Evolutionary conservation across 2,888 invertebrate species (phyloP), one percentile per base, ranked within the genome.

Genomic region (Chirona hameri): DNA sequence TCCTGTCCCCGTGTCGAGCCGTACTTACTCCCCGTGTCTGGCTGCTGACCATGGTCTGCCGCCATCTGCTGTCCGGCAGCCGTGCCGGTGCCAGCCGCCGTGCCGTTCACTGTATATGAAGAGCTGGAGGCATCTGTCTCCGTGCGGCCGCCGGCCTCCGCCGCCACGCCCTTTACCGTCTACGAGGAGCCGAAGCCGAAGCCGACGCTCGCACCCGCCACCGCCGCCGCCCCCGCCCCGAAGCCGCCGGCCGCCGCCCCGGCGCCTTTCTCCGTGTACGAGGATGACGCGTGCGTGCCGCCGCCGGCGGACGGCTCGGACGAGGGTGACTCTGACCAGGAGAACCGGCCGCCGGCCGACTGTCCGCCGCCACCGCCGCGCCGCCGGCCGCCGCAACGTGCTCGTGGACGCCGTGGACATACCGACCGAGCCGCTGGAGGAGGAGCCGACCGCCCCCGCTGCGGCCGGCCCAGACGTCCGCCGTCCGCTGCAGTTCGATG

Each of bases 211-310:
- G 39, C 39, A 7, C 39, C 39, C 39, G 7, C 39, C 39, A 7
- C 27, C 24, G 52, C 60, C 55, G 21, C 21, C 79, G 39, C 27
- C 24, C n/a, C 60, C 55, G 4, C 21, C 79, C 27, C 10, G 79
- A 15, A 39, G 46, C 29, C 24, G 21, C 24, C 48, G 24, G 27
- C 24, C 39, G 29, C 27, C 79, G 52, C 80, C 27, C 3, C 55
- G 15, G 52, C 80, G 29, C 27, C 31, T 2, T 55, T 57, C 52
- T n/a, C 14, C 27, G 48, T 52, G 27, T 52, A 46, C 46, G 79
- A 27, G 60, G 79, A 57, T 93, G 93, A 12, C 91, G 92, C 0
- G 91, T 52, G 93, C 86, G 93, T 92, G 0, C 92, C 92, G 86
- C 92, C 92, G 86, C 93, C 93, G 0, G 89, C 92, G 87, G 91